Evolutionary conservation across 2,797 vertebrate genomes (phyloP).

Genomic region (Sparus aurata): DNA sequence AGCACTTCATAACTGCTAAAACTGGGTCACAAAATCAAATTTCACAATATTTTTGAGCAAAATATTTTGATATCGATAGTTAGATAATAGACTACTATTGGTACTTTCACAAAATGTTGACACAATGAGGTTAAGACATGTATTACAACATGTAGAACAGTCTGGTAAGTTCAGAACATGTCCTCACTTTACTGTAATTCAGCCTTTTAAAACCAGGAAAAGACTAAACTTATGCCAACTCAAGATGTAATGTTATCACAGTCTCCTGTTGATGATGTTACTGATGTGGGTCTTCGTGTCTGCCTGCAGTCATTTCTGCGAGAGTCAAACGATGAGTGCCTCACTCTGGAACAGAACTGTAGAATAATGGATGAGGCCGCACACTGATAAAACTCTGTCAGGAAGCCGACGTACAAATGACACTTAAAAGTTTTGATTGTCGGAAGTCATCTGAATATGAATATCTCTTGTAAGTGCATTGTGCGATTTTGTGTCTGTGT

Average conservation of each 20-base stretch:
- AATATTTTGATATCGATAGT: too few species aligned
- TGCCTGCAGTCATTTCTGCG: background rate
- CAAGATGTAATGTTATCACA: background rate
- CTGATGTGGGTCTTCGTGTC: background rate
- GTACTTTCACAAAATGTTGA: too few species aligned
- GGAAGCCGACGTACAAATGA: conserved; percentile 21
- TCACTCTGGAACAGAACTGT: background rate
- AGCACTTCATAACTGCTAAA: too few species aligned
- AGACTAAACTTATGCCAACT: too few species aligned
- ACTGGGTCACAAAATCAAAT: too few species aligned
- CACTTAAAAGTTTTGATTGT: conserved; percentile 37
- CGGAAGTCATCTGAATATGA: conserved; percentile 26
- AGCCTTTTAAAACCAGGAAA: too few species aligned
- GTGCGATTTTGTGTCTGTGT: background rate
- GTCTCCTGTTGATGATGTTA: background rate
- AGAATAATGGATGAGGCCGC: background rate
- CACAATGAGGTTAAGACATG: too few species aligned
- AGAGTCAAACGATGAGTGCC: background rate
- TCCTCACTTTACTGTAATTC: too few species aligned
- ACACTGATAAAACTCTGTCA: conserved; percentile 23
- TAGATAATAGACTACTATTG: too few species aligned
- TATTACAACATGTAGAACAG: too few species aligned
- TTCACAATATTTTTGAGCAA: too few species aligned
- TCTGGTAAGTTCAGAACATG: too few species aligned
- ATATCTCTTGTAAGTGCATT: background rate